Conservation (phyloP, 2,797 vertebrate genomes). For the Crocodylus rhombifer region DNA sequence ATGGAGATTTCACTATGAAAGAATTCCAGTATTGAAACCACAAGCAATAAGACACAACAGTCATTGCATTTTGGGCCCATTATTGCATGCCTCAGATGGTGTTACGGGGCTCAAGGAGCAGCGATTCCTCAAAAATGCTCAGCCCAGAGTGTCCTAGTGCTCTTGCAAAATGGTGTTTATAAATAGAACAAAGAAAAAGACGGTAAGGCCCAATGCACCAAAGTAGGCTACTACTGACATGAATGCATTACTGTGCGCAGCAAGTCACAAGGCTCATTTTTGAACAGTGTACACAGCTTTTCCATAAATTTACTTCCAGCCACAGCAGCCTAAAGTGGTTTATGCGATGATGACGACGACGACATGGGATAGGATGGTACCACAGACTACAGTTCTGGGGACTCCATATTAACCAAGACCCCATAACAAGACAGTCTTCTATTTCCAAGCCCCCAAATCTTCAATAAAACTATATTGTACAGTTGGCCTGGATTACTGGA, state of each 20-base stretch:
- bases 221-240: not conserved
- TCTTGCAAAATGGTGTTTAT: constrained; percentile 44
- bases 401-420: not conserved
- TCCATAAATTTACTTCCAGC: not conserved
- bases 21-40: not conserved
- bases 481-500: not conserved
- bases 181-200: constrained; percentile 35
- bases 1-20: constrained; percentile 25
- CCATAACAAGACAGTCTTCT: fast-evolving
- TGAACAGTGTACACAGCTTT: fast-evolving
- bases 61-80: constrained; percentile 19
- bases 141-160: constrained; percentile 15
- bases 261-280: constrained; percentile 3
- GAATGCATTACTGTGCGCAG: not conserved
- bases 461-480: not conserved
- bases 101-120: not conserved
- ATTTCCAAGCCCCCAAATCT: not conserved
- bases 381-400: not conserved
- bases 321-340: not conserved
- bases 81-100: constrained; percentile 37
- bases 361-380: fast-evolving
- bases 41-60: constrained; percentile 33
- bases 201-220: not conserved
- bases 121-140: not conserved
- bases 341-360: not conserved